These are phyloP conservation scores for Saccostrea cuccullata DNA, from an alignment of 1,140 invertebrate genomes.

Conservation along the genomic window DNA sequence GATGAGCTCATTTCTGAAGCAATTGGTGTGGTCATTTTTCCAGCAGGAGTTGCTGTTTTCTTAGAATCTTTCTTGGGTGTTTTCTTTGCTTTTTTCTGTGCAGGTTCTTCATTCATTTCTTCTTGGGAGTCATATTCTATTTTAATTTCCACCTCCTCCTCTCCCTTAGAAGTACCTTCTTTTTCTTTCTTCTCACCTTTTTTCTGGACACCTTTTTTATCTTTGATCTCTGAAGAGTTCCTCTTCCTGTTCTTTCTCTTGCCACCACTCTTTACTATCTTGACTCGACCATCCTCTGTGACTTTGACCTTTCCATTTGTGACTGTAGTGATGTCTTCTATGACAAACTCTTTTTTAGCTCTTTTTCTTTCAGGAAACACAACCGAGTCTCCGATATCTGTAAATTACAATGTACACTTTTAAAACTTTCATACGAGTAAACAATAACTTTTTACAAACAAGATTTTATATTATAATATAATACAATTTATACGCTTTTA, in stretches of 20 bases:
- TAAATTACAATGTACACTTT: constrained; percentile 29
- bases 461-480: no score
- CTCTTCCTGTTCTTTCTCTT: not conserved
- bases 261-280: constrained; percentile 47
- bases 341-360: constrained; percentile 35
- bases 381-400: constrained; percentile 63
- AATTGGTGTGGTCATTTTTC: not conserved
- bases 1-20: not conserved
- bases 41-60: not conserved
- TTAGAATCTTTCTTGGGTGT: not conserved
- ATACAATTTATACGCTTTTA: no score
- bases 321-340: constrained; percentile 68
- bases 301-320: constrained; percentile 64
- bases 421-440: no score
- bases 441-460: no score
- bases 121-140: constrained; percentile 20
- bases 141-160: not conserved
- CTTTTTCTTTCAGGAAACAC: constrained; percentile 43
- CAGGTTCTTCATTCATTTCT: constrained; percentile 1
- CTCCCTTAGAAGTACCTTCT: not conserved
- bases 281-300: constrained; percentile 56
- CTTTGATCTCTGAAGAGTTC: not conserved
- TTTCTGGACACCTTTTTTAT: not conserved
- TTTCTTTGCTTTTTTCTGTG: not conserved
- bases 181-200: not conserved